phyloP scores from a whole-genome alignment of 2,113 vertebrate species.

The Chascanopsetta lugubris region DNA sequence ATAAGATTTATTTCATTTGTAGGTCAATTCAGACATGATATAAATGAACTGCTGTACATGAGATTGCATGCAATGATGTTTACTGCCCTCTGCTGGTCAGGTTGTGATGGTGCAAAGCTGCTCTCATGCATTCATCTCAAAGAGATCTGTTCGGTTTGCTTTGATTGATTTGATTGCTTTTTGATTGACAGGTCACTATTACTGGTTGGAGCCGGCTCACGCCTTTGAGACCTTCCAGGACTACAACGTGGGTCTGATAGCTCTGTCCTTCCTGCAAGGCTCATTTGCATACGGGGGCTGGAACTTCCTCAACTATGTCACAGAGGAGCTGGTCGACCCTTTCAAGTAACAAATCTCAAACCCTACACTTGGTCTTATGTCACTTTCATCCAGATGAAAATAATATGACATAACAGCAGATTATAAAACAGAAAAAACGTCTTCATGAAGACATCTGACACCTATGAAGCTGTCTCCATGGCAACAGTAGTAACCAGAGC shows the following conservation, averaged over 20 bases:
- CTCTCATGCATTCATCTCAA: not conserved
- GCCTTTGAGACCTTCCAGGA: constrained; percentile 83
- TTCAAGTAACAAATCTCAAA: constrained; percentile 82
- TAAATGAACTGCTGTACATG: not conserved
- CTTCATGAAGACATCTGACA: too few species aligned
- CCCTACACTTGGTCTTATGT: too few species aligned
- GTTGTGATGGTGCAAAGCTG: not conserved
- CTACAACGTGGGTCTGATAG: constrained; percentile 80
- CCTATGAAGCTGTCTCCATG: too few species aligned
- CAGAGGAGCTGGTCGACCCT: constrained; percentile 86
- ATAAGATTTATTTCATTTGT: too few species aligned
- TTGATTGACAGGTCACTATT: constrained; percentile 79
- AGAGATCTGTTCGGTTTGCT: too few species aligned
- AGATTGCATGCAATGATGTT: not conserved
- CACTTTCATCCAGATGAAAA: not conserved
- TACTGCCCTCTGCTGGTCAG: constrained; percentile 45
- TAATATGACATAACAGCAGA: too few species aligned
- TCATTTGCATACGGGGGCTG: constrained; percentile 89
- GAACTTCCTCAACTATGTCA: constrained; percentile 90
- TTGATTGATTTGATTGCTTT: too few species aligned
- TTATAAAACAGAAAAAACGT: too few species aligned
- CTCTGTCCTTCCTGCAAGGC: constrained; percentile 86
- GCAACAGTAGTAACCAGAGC: too few species aligned
- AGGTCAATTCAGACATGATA: too few species aligned
- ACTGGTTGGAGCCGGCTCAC: constrained; percentile 84